Base-by-base conservation (phyloP, 2,888 invertebrate species). In the Erynnis tages region DNA sequence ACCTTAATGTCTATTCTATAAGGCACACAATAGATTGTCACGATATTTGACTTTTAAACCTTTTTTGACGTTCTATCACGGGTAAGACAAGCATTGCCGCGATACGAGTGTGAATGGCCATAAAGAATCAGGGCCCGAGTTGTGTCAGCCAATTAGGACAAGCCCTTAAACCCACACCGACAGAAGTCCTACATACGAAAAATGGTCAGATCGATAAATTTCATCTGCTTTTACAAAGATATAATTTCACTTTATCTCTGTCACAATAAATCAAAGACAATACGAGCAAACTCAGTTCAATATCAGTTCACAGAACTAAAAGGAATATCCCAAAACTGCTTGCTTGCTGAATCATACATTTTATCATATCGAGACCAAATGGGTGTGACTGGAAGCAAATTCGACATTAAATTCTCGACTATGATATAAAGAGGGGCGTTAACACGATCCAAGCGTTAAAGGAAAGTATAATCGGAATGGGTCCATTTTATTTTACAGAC, bases 401-500 rank as follows among this genome's bases (percentile, higher is more conserved):
- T 35, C 19, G 8, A n/a, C 30, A 11, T 38, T 38, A 38, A 30
- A 38, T 38, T 48, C 30, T 13, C 29, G n/a, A 30, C 38, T 19
- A 37, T 27, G 23, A 21, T 48, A 30, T 48, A 48, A 47, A 32
- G 13, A 19, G 17, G 25, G 17, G 40, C 40, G 40, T 41, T 41
- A 49, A 49, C 49, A 49, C 49, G 40, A 40, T 41, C 25, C 11
- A 21, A 3, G 13, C 40, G 40, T 49, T 49, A 49, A 32, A 16
- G 7, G 32, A 41, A 49, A 49, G 49, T 40, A 49, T 32, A 49
- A 34, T 34, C 41, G 32, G 23, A 41, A 49, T 32, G 17, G 41
- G 23, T 25, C 32, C 32, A 49, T 49, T 49, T 25, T 25, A 34
- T 41, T 40, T 49, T 49, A 41, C 25, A 17, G 32, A 49, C 41